These are phyloP conservation scores for Cyanoliseus patagonus DNA, from an alignment of 2,113 vertebrate genomes.

Conservation along the genomic window DNA sequence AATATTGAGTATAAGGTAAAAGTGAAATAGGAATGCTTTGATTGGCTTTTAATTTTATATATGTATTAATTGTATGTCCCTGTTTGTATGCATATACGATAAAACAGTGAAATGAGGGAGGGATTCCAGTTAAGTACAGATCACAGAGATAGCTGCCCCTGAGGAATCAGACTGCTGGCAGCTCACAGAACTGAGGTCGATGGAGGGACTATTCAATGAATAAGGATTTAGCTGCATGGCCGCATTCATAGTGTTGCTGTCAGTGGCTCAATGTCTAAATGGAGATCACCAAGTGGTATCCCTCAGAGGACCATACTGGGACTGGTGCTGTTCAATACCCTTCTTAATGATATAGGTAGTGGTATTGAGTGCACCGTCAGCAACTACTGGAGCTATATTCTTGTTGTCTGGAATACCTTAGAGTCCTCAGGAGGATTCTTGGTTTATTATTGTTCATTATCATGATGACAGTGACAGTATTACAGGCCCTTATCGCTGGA, in stretches of 20 bases:
- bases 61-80: background rate
- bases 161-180: background rate
- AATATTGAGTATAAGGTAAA: background rate
- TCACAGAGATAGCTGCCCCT: background rate
- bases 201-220: background rate
- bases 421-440: background rate
- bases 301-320: background rate
- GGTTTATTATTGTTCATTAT: background rate
- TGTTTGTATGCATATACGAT: background rate
- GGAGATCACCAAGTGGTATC: background rate
- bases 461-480: background rate
- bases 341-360: background rate
- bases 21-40: background rate
- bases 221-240: background rate
- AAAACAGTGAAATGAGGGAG: background rate
- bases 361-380: background rate
- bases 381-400: background rate
- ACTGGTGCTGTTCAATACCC: background rate
- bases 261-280: background rate
- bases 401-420: background rate
- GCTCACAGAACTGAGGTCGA: background rate
- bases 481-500: background rate
- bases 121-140: background rate
- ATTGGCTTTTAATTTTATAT: background rate
- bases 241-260: background rate